Evolutionary conservation across 1,140 invertebrate genomes (phyloP), one percentile per base, ranked within the genome.

Genomic region (Gonioctena quinquepunctata): DNA sequence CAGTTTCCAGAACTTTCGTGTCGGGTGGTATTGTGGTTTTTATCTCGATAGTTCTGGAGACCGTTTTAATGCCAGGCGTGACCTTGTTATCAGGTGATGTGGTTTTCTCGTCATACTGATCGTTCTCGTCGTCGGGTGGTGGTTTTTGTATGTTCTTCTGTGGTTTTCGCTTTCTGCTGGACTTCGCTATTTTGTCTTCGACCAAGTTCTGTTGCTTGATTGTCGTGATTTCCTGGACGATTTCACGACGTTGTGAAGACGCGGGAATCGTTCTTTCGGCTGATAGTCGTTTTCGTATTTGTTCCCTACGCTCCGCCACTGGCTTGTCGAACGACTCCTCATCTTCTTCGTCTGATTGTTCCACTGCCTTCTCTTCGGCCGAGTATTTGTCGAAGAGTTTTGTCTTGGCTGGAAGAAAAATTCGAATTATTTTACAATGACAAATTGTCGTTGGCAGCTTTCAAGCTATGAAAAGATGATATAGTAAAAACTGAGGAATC

Each of bases 271-370:
- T 88, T 76, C 87, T 87, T 71, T 89, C 88, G 28, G 84, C 80
- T 49, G 88, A 91, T 19, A 91, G 81, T 69, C 90, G 88, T 81
- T 90, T 90, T 28, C 90, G 89, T 57, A 91, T 92, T 84, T 91
- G 88, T 79, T 90, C 86, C 68, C 90, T 88, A 65, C 90, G 84
- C 79, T 91, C 90, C 21, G 88, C 89, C 49, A 91, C 90, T 18
- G 88, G 88, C 59, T 88, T 88, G 69, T 89, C 90, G 22, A 88
- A 86, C 80, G 90, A 84, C 82, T 88, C 87, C 80, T 91, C 90
- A 72, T 90, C 89, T 48, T 87, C 86, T 33, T 85, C 86, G 25
- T 72, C 70, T 48, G 87, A 86, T 68, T 88, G 85, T 72, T 89
- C 85, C 1, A 91, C 83, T 22, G 87, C 87, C 77, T 92, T 92